Evolutionary conservation across 2,888 invertebrate genomes (phyloP).

Genomic region (Drosophila flavopinicola): DNA sequence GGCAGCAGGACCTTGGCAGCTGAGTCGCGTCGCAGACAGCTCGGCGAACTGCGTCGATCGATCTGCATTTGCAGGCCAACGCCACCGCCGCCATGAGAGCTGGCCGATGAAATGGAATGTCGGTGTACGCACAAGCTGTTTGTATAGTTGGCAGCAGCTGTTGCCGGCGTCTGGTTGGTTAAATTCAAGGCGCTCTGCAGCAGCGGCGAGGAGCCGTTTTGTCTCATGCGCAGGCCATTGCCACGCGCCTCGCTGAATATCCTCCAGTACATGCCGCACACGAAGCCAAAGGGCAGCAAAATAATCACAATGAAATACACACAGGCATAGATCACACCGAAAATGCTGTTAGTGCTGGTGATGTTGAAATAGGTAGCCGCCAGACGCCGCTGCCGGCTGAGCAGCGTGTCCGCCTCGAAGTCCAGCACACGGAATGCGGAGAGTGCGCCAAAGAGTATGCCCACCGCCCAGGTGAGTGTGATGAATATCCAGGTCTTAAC

Average conservation of each 20-base stretch:
- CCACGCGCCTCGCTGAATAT: constrained; percentile 84
- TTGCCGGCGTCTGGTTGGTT: constrained; percentile 67
- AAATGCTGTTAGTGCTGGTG: constrained; percentile 72
- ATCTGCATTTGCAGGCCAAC: constrained; percentile 83
- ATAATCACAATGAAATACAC: constrained; percentile 84
- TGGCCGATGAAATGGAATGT: constrained; percentile 82
- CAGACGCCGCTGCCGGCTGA: constrained; percentile 74
- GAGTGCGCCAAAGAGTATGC: constrained; percentile 83
- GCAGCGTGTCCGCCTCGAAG: constrained; percentile 77
- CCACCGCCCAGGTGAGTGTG: constrained; percentile 83
- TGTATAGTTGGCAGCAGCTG: constrained; percentile 59
- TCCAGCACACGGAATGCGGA: constrained; percentile 83
- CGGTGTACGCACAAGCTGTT: constrained; percentile 80
- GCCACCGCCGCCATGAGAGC: constrained; percentile 73
- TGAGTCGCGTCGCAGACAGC: constrained; percentile 80
- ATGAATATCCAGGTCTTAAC: constrained; percentile 84
- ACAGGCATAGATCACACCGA: constrained; percentile 81
- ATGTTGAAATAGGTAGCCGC: constrained; percentile 70
- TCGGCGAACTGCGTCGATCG: constrained; percentile 79
- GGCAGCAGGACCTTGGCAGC: constrained; percentile 81
- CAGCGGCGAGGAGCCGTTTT: constrained; percentile 84
- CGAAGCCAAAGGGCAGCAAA: constrained; percentile 83
- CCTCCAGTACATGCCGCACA: constrained; percentile 85
- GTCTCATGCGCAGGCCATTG: constrained; percentile 84
- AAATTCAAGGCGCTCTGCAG: constrained; percentile 84